A percentile compares a stretch with the other conserved stretches of the same genome.
Evolutionary conservation across 2,888 invertebrate species (phyloP).

Genomic region (Helobdella robusta): DNA sequence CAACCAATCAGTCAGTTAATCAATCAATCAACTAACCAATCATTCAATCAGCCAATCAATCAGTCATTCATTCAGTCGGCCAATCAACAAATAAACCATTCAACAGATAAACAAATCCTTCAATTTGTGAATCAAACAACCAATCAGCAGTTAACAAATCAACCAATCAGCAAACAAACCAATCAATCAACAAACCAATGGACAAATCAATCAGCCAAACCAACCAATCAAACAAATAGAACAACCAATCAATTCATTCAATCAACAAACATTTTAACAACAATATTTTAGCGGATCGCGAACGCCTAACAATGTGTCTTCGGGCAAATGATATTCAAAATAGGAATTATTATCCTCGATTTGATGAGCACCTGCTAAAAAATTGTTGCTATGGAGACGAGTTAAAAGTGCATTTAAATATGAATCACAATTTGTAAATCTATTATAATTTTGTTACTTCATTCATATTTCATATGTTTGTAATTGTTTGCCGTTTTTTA

Average conservation of each 20-base stretch:
- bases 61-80: neutral
- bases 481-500: too few species aligned
- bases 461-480: too few species aligned
- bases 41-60: neutral
- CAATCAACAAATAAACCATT: neutral
- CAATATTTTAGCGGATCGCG: too few species aligned
- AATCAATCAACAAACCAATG: slow-evolving; percentile 16
- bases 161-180: neutral
- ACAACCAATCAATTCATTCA: slow-evolving; percentile 16
- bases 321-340: too few species aligned
- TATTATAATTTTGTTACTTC: too few species aligned
- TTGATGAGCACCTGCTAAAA: too few species aligned
- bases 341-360: too few species aligned
- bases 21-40: neutral
- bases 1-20: neutral
- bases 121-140: neutral
- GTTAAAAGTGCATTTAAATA: too few species aligned
- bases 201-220: neutral
- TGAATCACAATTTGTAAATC: too few species aligned
- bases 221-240: neutral
- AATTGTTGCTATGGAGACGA: too few species aligned
- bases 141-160: neutral
- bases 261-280: slow-evolving; percentile 8
- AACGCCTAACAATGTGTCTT: too few species aligned
- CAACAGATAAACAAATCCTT: neutral